Percentiles rank a stretch among this genome's conserved stretches.
Conservation (phyloP, 2,888 invertebrate species). For the Drosophila vallismaia region DNA sequence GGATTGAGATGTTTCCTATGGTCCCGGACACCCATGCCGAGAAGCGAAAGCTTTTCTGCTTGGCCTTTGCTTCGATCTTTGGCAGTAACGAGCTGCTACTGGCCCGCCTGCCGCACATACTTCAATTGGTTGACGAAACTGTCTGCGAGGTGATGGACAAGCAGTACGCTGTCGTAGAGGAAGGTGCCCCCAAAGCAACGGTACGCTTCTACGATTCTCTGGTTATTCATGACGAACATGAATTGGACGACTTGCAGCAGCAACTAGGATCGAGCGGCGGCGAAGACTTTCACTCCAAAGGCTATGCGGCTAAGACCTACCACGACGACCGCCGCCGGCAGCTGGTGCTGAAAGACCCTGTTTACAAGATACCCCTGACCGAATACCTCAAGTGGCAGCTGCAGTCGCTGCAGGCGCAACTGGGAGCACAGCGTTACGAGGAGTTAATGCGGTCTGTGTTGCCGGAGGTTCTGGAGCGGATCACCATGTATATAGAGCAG, state of each 20-base stretch:
- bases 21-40: conserved; percentile 89
- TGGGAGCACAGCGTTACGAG: conserved; percentile 91
- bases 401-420: conserved; percentile 87
- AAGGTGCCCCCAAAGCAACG: conserved; percentile 56
- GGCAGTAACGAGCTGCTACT: conserved; percentile 89
- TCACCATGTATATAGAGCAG: conserved; percentile 83
- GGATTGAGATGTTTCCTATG: conserved; percentile 91
- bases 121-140: conserved; percentile 90
- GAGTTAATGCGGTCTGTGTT: conserved; percentile 90
- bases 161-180: conserved; percentile 83
- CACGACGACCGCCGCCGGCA: conserved; percentile 89
- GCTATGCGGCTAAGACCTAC: conserved; percentile 88
- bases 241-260: conserved; percentile 80
- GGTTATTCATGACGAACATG: conserved; percentile 83
- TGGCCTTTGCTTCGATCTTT: conserved; percentile 88
- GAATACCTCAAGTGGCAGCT: conserved; percentile 90
- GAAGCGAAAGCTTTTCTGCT: conserved; percentile 91
- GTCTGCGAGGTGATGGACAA: conserved; percentile 92
- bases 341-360: conserved; percentile 89
- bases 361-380: conserved; percentile 90
- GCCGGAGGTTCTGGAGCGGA: conserved; percentile 89
- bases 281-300: conserved; percentile 86
- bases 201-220: conserved; percentile 83
- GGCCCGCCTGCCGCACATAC: conserved; percentile 89
- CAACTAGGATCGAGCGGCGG: conserved; percentile 67